Evolutionary conservation across 2,113 vertebrate genomes (phyloP).

Genomic region (pig (Sus scrofa)): DNA sequence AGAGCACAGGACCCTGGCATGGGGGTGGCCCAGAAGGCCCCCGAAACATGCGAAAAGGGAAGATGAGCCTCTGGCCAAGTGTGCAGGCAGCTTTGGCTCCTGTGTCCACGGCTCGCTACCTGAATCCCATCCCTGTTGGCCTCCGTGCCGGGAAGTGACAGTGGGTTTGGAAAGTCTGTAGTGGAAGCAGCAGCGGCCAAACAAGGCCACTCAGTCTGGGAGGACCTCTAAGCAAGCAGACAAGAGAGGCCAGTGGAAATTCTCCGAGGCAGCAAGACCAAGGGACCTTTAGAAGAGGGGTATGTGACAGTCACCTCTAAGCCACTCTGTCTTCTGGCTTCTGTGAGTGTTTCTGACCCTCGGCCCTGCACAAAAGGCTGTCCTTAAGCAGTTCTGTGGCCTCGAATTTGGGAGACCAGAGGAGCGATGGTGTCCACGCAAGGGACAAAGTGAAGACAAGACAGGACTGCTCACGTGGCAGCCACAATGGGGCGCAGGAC

Average conservation of each 20-base stretch:
- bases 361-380: neutral
- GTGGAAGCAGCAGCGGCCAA: too few relatives aligned
- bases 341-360: too few relatives aligned
- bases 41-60: rapidly evolving
- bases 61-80: rapidly evolving
- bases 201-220: rapidly evolving
- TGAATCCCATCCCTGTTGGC: rapidly evolving
- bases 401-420: neutral
- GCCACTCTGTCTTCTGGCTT: neutral
- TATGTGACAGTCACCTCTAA: rapidly evolving
- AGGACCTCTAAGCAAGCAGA: neutral
- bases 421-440: neutral
- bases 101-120: too few relatives aligned
- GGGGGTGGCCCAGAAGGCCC: too few relatives aligned
- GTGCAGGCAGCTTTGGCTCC: too few relatives aligned
- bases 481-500: rapidly evolving
- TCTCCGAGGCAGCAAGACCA: neutral
- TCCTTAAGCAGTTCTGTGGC: neutral
- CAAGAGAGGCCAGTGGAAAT: rapidly evolving
- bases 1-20: rapidly evolving
- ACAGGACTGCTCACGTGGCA: rapidly evolving
- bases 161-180: neutral
- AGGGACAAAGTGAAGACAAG: neutral
- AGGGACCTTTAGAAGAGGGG: neutral
- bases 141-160: rapidly evolving